Evolutionary conservation across 1,140 invertebrate genomes (phyloP).

Genomic region (Drosophila bocki): DNA sequence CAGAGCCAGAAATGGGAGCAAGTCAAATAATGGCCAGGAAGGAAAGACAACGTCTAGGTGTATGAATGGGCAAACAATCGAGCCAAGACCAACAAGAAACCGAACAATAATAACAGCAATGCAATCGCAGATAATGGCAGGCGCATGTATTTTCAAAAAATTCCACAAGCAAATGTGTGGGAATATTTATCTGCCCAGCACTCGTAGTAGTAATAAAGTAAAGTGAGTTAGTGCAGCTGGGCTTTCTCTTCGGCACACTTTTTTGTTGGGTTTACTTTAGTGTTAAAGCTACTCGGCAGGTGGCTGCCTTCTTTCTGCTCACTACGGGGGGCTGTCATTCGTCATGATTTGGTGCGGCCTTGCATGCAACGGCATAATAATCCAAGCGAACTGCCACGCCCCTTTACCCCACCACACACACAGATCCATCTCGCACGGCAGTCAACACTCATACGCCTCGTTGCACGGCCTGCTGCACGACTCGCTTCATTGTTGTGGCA

Average conservation of each 20-base stretch:
- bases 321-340: constrained; percentile 60
- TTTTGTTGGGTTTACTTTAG: constrained; percentile 14
- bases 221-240: constrained; percentile 16
- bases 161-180: constrained; percentile 20
- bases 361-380: constrained; percentile 77
- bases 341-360: constrained; percentile 74
- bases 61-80: constrained; percentile 50
- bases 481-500: constrained; percentile 75
- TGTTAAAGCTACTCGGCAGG: constrained; percentile 24
- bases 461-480: constrained; percentile 77
- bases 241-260: background rate
- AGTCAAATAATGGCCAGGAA: constrained; percentile 57
- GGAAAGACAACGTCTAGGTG: constrained; percentile 20
- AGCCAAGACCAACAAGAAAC: constrained; percentile 32
- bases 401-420: background rate
- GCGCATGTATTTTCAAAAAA: constrained; percentile 32
- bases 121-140: constrained; percentile 39
- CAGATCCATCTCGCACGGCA: constrained; percentile 42
- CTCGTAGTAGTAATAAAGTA: constrained; percentile 11
- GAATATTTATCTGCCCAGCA: constrained; percentile 15
- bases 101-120: constrained; percentile 34
- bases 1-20: constrained; percentile 30
- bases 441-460: constrained; percentile 78
- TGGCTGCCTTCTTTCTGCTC: constrained; percentile 24
- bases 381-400: constrained; percentile 46